Evolutionary conservation across 2,797 vertebrate genomes (phyloP), one percentile per base, ranked within the genome.

Genomic region (Geotrypetes seraphini): DNA sequence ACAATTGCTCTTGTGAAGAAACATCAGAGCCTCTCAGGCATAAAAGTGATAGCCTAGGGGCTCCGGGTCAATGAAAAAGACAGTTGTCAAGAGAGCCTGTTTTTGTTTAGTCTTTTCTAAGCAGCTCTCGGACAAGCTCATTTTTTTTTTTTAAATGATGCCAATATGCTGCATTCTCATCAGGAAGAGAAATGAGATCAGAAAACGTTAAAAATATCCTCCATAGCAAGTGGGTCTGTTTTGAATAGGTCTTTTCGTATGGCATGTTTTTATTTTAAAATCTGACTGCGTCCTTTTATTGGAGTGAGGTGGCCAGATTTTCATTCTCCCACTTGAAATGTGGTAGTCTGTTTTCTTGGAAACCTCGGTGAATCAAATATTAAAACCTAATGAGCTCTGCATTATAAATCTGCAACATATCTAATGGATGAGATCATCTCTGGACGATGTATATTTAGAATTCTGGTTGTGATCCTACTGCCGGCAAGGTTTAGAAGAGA

Each of bases 331-430:
- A 59, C 57, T 58, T 50, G 49, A 47, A 55, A 31, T 46, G 37
- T 67, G 47, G 33, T 51, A 65, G 51, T 66, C 51, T 69, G 35
- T 66, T 60, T 67, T 63, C 47, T 31, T 29, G 37, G 49, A 52
- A 63, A 50, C 51, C 52, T 61, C 50, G 30, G 57, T 60, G 65
- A 66, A 62, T 73, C 69, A 63, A 53, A 61, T 65, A 72, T 64
- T 48, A 63, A 67, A 80, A 52, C 44, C 25, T 71, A 69, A 71
- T 59, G 66, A 69, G 45, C 63, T 73, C 39, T 64, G 60, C 63
- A 73, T 71, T 69, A 66, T 60, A 70, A 73, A 71, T 50, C 46
- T 63, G 60, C 50, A 56, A 57, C 17, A 2, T 49, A 69, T 53
- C 52, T 70, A 54, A 63, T 38, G 36, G 65, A 43, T 66, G 51